phyloP scores from a whole-genome alignment of 1,140 invertebrate genomes.

The Antheraea mylitta region DNA sequence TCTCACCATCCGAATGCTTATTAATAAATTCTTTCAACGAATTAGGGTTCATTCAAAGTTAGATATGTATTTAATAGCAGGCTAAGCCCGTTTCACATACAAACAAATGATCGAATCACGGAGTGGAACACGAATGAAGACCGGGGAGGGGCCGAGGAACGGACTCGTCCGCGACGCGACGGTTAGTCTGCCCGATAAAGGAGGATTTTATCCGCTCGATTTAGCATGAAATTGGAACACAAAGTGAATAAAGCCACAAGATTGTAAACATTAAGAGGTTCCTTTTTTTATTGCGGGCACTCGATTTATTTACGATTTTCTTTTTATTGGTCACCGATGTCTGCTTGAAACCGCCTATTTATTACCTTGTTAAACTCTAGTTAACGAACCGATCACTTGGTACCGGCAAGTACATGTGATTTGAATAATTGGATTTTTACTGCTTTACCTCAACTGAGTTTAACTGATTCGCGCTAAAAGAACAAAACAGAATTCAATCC shows the following conservation, averaged over 20 bases:
- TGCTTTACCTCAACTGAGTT: constrained; percentile 42
- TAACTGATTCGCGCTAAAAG: constrained; percentile 53
- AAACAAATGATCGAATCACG: constrained; percentile 8
- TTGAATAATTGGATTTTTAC: constrained; percentile 66
- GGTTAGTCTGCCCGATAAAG: constrained; percentile 73
- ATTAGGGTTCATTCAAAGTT: constrained; percentile 41
- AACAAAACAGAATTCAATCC: constrained; percentile 32
- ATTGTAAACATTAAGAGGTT: constrained; percentile 77
- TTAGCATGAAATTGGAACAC: constrained; percentile 78
- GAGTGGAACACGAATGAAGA: constrained; percentile 15
- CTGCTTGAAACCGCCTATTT: constrained; percentile 55
- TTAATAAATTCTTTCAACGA: constrained; percentile 51
- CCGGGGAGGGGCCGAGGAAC: constrained; percentile 17
- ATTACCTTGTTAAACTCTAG: constrained; percentile 75
- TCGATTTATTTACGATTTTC: constrained; percentile 72
- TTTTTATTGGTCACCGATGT: constrained; percentile 68
- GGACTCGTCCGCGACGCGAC: constrained; percentile 59
- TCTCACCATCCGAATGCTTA: constrained; percentile 18
- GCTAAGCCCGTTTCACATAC: constrained; percentile 12
- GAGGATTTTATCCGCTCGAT: constrained; percentile 75
- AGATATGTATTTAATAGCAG: constrained; percentile 63
- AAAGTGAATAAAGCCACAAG: constrained; percentile 78
- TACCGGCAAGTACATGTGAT: constrained; percentile 42
- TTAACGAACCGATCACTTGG: constrained; percentile 62
- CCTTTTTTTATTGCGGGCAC: constrained; percentile 69